Percentiles rank a stretch among this genome's conserved stretches.
Evolutionary conservation across 2,888 invertebrate species (phyloP).

Genomic region (Athalia circularis): DNA sequence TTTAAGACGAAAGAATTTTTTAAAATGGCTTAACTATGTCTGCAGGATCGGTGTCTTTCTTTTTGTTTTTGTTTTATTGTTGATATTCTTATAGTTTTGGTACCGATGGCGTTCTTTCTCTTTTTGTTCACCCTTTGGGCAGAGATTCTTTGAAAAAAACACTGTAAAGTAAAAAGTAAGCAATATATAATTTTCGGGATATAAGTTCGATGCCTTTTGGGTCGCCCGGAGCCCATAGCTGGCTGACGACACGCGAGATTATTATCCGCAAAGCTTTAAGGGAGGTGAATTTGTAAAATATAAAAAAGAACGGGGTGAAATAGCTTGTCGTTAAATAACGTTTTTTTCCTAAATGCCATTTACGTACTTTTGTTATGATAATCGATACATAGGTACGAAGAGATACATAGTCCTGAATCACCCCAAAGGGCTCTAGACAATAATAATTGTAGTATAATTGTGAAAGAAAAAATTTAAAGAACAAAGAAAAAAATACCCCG

Average conservation of each 20-base stretch:
- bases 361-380: constrained; percentile 29
- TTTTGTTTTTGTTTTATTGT: not conserved
- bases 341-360: constrained; percentile 20
- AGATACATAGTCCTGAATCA: too few relatives aligned
- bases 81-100: not conserved
- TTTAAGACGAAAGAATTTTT: not conserved
- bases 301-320: constrained; percentile 33
- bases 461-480: too few relatives aligned
- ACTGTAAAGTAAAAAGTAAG: constrained; percentile 37
- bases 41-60: too few relatives aligned
- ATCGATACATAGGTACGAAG: not conserved
- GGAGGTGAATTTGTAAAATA: constrained; percentile 16
- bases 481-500: not conserved
- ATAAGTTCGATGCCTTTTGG: not conserved
- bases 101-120: not conserved
- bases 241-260: constrained; percentile 49
- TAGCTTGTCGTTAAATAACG: constrained; percentile 37
- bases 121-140: constrained; percentile 5
- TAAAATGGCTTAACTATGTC: not conserved
- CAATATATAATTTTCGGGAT: constrained; percentile 35
- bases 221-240: constrained; percentile 14
- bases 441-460: too few relatives aligned
- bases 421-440: too few relatives aligned
- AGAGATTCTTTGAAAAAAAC: constrained; percentile 25
- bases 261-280: constrained; percentile 3